phyloP scores from a whole-genome alignment of 2,113 vertebrate species.

The Chaetorhynchus papuensis region DNA sequence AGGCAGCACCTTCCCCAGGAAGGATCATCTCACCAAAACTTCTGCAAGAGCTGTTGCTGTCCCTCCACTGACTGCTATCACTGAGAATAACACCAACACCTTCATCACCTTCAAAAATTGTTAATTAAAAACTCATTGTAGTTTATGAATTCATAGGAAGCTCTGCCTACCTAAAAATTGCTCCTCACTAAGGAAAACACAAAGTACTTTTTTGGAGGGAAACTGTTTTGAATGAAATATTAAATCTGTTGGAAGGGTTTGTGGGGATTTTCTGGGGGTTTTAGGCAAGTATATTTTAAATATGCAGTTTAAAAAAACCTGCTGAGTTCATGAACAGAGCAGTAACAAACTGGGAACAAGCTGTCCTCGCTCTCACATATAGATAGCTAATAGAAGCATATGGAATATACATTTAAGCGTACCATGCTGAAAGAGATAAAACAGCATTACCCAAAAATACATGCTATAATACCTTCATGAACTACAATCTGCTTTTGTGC shows the following conservation, averaged over 20 bases:
- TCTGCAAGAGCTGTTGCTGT: not conserved
- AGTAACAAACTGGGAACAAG: not conserved
- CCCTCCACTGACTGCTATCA: not conserved
- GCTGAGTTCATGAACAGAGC: not conserved
- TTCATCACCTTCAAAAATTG: not conserved
- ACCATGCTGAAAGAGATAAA: constrained; percentile 16
- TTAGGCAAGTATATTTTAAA: constrained; percentile 28
- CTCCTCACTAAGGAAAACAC: not conserved
- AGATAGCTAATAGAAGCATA: not conserved
- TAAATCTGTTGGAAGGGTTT: not conserved
- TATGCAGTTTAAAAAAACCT: not conserved
- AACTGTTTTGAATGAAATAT: not conserved
- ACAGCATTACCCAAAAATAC: constrained; percentile 19
- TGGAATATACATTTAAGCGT: not conserved
- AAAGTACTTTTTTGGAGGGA: not conserved
- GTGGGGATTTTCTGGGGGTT: not conserved
- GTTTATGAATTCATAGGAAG: not conserved
- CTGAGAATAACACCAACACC: constrained; percentile 5
- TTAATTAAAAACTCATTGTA: not conserved
- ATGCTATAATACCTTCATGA: not conserved
- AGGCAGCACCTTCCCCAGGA: not conserved
- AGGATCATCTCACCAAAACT: not conserved
- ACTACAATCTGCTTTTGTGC: constrained; percentile 38
- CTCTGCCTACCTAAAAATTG: not conserved
- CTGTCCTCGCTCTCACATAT: not conserved